Evolutionary conservation across 2,113 vertebrate genomes (phyloP).

Genomic region (Trematocara stigmaticum): DNA sequence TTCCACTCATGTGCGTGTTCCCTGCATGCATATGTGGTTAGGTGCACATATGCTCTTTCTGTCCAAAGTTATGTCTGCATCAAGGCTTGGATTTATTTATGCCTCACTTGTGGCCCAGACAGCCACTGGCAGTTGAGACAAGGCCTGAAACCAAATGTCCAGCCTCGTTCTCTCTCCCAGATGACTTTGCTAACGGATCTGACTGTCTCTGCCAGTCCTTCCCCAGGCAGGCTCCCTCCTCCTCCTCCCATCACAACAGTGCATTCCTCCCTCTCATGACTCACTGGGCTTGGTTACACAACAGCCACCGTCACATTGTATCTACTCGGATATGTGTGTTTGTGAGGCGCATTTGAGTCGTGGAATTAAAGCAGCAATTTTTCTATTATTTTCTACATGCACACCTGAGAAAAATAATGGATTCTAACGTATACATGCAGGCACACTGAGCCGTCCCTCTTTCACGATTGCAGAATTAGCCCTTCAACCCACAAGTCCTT

Average conservation of each 20-base stretch:
- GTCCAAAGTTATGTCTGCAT: constrained; percentile 17
- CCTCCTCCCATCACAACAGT: constrained; percentile 44
- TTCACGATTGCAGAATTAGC: constrained; percentile 8
- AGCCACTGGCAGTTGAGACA: constrained; percentile 10
- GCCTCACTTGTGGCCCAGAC: constrained; percentile 41
- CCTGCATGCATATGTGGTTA: not conserved
- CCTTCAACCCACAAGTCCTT: constrained; percentile 1
- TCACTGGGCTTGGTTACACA: constrained; percentile 63
- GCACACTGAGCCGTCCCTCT: not conserved
- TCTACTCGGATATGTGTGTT: constrained; percentile 8
- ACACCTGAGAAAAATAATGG: constrained; percentile 4
- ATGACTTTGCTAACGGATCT: constrained; percentile 45
- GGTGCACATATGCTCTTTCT: constrained; percentile 4
- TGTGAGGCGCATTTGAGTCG: not conserved
- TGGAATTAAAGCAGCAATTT: constrained; percentile 30
- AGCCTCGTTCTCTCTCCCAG: constrained; percentile 13
- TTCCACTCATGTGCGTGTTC: not conserved
- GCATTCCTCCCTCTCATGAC: constrained; percentile 54
- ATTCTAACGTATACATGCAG: not conserved
- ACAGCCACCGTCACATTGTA: constrained; percentile 48
- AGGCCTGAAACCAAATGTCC: constrained; percentile 42
- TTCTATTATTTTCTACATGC: constrained; percentile 29
- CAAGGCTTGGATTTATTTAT: constrained; percentile 16
- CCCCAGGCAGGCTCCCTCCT: constrained; percentile 36
- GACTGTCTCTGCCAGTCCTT: constrained; percentile 22